Conservation (phyloP, 1,140 invertebrate species). For the Panagrolaimus sp. region DNA sequence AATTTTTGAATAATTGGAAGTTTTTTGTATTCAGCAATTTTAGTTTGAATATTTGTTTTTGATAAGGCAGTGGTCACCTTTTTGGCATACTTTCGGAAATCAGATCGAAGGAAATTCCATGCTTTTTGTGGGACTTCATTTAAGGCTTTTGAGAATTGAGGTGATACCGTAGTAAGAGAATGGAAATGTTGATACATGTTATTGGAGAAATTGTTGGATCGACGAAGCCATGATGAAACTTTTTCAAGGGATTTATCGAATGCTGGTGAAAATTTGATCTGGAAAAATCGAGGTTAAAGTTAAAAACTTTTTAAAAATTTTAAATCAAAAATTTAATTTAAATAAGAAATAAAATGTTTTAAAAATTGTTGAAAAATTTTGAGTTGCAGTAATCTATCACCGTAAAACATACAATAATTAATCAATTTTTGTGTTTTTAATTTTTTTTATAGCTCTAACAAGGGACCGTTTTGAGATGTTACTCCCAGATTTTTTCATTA, state of each 20-base stretch:
- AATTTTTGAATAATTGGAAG: not conserved
- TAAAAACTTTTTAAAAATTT: too few species aligned
- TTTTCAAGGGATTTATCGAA: not conserved
- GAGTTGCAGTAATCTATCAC: too few species aligned
- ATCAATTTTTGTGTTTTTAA: too few species aligned
- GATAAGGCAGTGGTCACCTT: conserved; percentile 1
- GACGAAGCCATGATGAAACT: not conserved
- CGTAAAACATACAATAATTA: too few species aligned
- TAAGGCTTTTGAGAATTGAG: not conserved
- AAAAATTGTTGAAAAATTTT: too few species aligned
- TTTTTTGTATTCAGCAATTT: not conserved
- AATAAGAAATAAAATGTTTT: too few species aligned
- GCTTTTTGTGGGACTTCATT: not conserved
- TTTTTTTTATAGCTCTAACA: too few species aligned
- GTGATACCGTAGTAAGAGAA: not conserved
- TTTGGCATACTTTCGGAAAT: not conserved
- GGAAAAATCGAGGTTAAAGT: too few species aligned
- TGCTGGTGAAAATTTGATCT: not conserved
- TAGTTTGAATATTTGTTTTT: not conserved
- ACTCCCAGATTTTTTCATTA: too few species aligned
- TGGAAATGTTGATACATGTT: not conserved
- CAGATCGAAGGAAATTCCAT: not conserved
- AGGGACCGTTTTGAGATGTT: too few species aligned
- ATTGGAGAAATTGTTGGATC: not conserved
- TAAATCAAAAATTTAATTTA: too few species aligned